These are phyloP conservation scores for Drosophila kanapiae DNA, from an alignment of 1,140 invertebrate species.

Conservation along the genomic window DNA sequence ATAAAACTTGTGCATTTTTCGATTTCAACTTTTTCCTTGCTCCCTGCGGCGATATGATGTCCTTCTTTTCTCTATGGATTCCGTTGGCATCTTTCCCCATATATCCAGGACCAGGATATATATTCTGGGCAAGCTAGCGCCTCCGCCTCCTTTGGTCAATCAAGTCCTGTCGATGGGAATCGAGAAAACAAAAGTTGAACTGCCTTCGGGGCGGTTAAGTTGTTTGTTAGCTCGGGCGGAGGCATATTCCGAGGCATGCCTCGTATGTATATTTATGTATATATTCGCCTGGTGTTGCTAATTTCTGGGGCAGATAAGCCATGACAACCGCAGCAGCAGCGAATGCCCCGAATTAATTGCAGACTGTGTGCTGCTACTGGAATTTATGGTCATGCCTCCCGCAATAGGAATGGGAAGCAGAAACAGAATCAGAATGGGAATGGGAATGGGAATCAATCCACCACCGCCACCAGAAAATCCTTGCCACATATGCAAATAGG, in stretches of 20 bases:
- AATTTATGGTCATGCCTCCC: slow-evolving; percentile 66
- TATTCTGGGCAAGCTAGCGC: not conserved
- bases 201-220: slow-evolving; percentile 26
- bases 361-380: slow-evolving; percentile 55
- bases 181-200: slow-evolving; percentile 27
- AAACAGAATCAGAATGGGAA: slow-evolving; percentile 6
- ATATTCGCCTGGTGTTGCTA: slow-evolving; percentile 35
- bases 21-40: slow-evolving; percentile 35
- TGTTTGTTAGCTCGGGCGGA: not conserved
- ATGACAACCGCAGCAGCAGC: slow-evolving; percentile 41
- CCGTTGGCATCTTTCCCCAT: not conserved
- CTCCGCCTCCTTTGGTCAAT: slow-evolving; percentile 32
- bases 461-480: slow-evolving; percentile 18
- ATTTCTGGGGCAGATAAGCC: slow-evolving; percentile 55
- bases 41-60: slow-evolving; percentile 12
- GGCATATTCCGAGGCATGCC: no score
- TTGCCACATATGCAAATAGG: slow-evolving; percentile 46
- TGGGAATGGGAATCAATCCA: slow-evolving; percentile 25
- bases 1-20: slow-evolving; percentile 45
- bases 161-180: slow-evolving; percentile 35
- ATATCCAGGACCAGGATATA: not conserved
- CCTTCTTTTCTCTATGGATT: not conserved
- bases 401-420: not conserved
- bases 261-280: not conserved
- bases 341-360: slow-evolving; percentile 68